Evolutionary conservation across 2,113 vertebrate species (phyloP), one percentile per base, ranked within the genome.

Genomic region (Globicephala melas): DNA sequence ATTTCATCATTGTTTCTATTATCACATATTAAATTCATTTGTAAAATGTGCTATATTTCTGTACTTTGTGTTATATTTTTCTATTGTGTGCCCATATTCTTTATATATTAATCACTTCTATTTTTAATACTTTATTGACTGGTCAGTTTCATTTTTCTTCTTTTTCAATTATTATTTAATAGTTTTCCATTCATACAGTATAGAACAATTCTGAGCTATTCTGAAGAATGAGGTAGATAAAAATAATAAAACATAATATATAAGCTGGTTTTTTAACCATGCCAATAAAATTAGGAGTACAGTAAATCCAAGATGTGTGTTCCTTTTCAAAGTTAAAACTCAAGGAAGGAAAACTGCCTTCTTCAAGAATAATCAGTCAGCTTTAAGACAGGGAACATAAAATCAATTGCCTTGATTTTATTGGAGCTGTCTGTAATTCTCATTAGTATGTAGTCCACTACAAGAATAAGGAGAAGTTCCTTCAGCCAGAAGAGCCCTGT

Each of bases 241-340:
- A 94, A 65, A 50, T 53, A 33, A 63, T 74, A 79, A 80, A 62
- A 53, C 60, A 38, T 8, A 58, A 83, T 55, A n/a, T 10, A 38
- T 36, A 44, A 18, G 6, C 6, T 82, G 6, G 11, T 50, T 90
- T 25, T 81, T 90, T 41, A 84, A 71, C 31, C 63, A 6, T 38
- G 0, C 76, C 62, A 92, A 71, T 94, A 92, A 92, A 81, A 85
- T 31, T 76, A 55, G 31, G 41, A 17, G 41, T 74, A 13, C 33
- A 76, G n/a, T 85, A 84, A 91, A 91, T 92, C 33, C 67, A 91
- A 91, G 70, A 31, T 71, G 25, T 87, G 12, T 77, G 31, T 62
- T 82, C 25, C 36, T 89, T 93, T 95, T 77, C 90, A 38, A 33
- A 67, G 63, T 95, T 92, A 79, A 91, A 94, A 84, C 31, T 63